phyloP scores from a whole-genome alignment of 2,113 vertebrate species.

The Xiphorhynchus elegans region DNA sequence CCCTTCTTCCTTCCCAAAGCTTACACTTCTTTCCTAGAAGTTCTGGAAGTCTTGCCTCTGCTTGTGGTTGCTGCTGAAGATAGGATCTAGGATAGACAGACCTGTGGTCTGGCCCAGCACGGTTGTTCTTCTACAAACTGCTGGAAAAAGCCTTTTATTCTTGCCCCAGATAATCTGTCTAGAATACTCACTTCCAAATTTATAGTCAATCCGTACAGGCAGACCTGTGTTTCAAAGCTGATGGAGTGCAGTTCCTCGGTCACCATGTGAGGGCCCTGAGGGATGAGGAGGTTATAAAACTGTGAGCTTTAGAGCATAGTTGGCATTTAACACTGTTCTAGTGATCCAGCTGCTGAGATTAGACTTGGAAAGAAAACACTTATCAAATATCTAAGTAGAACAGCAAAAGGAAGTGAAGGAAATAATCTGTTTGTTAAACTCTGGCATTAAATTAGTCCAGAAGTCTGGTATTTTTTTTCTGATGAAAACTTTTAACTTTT shows the following conservation, averaged over 20 bases:
- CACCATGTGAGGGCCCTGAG: conserved; percentile 90
- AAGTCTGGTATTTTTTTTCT: neutral
- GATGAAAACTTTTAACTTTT: neutral
- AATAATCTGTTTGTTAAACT: neutral
- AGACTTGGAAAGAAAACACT: neutral
- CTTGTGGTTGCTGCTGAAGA: neutral
- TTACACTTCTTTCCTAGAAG: neutral
- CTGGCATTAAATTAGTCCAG: neutral
- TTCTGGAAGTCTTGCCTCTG: neutral
- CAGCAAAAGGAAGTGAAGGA: neutral
- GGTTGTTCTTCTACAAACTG: neutral
- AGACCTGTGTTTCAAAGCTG: conserved; percentile 92
- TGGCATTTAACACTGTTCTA: neutral
- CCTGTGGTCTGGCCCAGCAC: neutral
- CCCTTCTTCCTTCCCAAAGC: neutral
- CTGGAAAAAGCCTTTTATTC: neutral
- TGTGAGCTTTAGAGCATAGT: neutral
- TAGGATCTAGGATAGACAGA: neutral
- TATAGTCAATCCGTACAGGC: conserved; percentile 88
- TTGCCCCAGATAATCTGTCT: neutral
- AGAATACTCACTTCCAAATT: conserved; percentile 86
- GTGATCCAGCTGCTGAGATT: neutral
- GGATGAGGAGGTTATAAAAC: neutral
- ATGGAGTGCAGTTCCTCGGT: conserved; percentile 95
- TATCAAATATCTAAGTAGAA: neutral